These are phyloP conservation scores for Epinephelus lanceolatus DNA, from an alignment of 2,113 vertebrate genomes.

Conservation along the genomic window DNA sequence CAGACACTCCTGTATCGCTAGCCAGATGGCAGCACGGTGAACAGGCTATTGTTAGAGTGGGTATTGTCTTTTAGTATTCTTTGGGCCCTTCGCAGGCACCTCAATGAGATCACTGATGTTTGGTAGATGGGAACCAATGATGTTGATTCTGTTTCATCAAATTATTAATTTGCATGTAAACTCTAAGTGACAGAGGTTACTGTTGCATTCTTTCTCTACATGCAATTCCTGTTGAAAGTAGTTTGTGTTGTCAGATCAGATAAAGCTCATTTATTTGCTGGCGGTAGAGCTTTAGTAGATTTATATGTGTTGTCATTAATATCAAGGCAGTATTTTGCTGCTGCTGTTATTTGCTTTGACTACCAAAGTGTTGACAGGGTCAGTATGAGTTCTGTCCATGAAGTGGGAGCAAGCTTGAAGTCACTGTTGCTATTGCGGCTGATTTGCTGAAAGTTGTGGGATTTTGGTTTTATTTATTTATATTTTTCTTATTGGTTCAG, in stretches of 20 bases:
- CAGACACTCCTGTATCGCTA: no score
- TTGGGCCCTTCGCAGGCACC: not conserved
- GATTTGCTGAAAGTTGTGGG: constrained; percentile 2
- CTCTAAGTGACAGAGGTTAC: not conserved
- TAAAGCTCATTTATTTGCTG: not conserved
- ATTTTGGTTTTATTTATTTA: not conserved
- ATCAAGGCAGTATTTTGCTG: constrained; percentile 17
- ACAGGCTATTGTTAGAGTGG: no score
- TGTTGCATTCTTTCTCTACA: not conserved
- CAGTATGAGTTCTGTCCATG: not conserved
- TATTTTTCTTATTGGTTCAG: not conserved
- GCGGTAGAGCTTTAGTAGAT: not conserved
- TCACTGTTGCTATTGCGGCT: not conserved
- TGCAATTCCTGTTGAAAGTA: not conserved
- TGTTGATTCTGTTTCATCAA: not conserved
- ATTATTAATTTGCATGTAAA: not conserved
- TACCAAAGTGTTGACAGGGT: not conserved
- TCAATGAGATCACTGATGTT: not conserved
- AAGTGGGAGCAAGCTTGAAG: not conserved
- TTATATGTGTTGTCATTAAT: constrained; percentile 17
- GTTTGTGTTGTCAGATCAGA: constrained; percentile 16
- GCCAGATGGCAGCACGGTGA: no score
- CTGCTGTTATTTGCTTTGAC: constrained; percentile 37
- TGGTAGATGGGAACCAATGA: not conserved
- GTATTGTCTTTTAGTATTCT: not conserved